A percentile compares a stretch with the other conserved stretches of the same genome.
Conservation (phyloP, 2,888 invertebrate genomes). For the Toxonevra muliebris region DNA sequence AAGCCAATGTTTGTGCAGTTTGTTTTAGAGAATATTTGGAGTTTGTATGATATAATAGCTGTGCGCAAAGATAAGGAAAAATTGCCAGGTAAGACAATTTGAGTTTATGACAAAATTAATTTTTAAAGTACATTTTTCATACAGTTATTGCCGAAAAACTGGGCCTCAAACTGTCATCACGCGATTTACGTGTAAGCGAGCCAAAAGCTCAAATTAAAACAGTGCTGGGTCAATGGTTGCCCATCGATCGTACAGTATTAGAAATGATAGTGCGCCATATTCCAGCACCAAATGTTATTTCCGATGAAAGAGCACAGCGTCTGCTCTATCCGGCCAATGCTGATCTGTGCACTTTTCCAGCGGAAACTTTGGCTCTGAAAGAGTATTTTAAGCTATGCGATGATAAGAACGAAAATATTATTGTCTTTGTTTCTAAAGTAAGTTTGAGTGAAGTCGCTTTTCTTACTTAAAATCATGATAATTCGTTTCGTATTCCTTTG, state of each 20-base stretch:
- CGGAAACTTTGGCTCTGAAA: constrained; percentile 76
- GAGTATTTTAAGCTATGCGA: constrained; percentile 76
- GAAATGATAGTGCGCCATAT: constrained; percentile 82
- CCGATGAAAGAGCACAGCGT: constrained; percentile 81
- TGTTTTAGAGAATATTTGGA: constrained; percentile 90
- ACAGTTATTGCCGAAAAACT: constrained; percentile 74
- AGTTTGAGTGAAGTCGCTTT: background rate
- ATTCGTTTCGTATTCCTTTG: background rate
- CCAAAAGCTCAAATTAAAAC: constrained; percentile 80
- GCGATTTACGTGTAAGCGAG: constrained; percentile 84
- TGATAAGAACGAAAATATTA: constrained; percentile 72
- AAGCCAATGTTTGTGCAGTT: constrained; percentile 93
- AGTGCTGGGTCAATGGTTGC: constrained; percentile 89
- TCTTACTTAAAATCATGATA: no score
- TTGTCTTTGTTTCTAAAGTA: constrained; percentile 65
- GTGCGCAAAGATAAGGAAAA: constrained; percentile 80
- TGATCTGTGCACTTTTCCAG: constrained; percentile 74
- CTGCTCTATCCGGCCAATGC: constrained; percentile 79
- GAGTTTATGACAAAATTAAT: background rate
- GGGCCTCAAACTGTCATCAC: constrained; percentile 76
- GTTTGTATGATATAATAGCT: constrained; percentile 84
- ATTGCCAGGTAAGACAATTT: constrained; percentile 64
- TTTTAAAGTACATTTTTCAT: constrained; percentile 53
- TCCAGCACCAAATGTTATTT: constrained; percentile 82
- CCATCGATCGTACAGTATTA: constrained; percentile 83